Percentiles rank a stretch among this genome's conserved stretches.
These are phyloP conservation scores for Argopecten irradians DNA, from an alignment of 1,140 invertebrate genomes.

Conservation along the genomic window DNA sequence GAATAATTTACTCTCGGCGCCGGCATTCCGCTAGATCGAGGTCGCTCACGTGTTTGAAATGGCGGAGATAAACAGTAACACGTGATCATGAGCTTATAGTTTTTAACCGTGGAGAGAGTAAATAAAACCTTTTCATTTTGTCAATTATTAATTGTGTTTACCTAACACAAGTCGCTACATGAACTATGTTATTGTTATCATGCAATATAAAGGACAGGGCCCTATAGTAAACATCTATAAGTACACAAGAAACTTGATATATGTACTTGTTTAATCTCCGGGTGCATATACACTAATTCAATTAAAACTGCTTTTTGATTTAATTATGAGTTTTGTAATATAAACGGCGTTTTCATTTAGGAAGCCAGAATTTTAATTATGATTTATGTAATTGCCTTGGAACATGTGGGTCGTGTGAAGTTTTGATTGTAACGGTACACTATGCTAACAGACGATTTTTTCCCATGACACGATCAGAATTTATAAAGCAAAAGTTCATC, in stretches of 20 bases:
- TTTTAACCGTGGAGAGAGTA: background rate
- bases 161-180: background rate
- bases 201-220: background rate
- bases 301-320: background rate
- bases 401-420: background rate
- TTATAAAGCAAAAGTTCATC: background rate
- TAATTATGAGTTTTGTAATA: constrained; percentile 8
- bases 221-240: background rate
- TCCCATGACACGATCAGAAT: background rate
- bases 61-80: background rate
- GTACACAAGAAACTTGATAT: background rate
- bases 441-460: background rate
- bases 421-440: background rate
- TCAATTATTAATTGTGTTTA: constrained; percentile 19
- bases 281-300: background rate
- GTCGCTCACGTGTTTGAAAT: background rate
- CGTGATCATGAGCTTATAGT: background rate
- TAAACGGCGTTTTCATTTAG: background rate
- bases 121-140: background rate
- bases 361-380: constrained; percentile 5
- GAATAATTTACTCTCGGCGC: constrained; percentile 1
- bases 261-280: background rate
- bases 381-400: background rate
- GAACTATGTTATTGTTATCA: background rate
- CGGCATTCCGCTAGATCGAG: background rate